Base-by-base conservation (phyloP, 2,888 invertebrate genomes). In the Polietes domitor region DNA sequence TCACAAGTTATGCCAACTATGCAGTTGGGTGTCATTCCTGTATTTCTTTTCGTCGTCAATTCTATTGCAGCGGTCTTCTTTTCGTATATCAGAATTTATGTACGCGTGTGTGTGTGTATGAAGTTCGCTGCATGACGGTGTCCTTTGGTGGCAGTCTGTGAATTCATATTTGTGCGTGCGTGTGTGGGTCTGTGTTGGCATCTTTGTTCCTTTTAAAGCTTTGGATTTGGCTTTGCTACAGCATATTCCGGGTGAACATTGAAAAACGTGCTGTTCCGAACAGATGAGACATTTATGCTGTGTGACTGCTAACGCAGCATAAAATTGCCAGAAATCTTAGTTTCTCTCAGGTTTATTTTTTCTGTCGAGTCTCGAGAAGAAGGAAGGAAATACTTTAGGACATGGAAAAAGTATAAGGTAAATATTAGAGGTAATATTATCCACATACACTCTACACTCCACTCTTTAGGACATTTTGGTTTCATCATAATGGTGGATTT, bases 271-370 rank as follows among this genome's bases (percentile, higher is more conserved):
- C 76, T 82, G 63, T 74, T 83, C 63, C 83, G 43, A 71, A 71
- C 83, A 83, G 83, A 83, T 83, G 83, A 77, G 80, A 73, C 79
- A 58, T 75, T 72, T 74, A 47, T 74, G 82, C 73, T 83, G 77
- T 80, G 85, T 76, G 85, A 85, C 74, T 83, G 85, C 83, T 76
- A 83, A 82, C 82, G 83, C 83, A 85, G 83, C 85, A 80, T 80
- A 82, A 86, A 86, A 83, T 86, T 86, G 83, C 77, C 77, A 80
- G 77, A 80, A 82, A 80, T 85, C 55, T 75, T 77, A 70, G 37
- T 65, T 73, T 41, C 19, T 65, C 7, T 65, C 3, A 10, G 0
- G 26, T 37, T 61, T 53, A 70, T 43, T 58, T 53, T 47, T 61
- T 2, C 73, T 78, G 19, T 65, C 26, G 1, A 47, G 43, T 63